phyloP scores from a whole-genome alignment of 2,113 vertebrate species.

The Siniperca chuatsi region DNA sequence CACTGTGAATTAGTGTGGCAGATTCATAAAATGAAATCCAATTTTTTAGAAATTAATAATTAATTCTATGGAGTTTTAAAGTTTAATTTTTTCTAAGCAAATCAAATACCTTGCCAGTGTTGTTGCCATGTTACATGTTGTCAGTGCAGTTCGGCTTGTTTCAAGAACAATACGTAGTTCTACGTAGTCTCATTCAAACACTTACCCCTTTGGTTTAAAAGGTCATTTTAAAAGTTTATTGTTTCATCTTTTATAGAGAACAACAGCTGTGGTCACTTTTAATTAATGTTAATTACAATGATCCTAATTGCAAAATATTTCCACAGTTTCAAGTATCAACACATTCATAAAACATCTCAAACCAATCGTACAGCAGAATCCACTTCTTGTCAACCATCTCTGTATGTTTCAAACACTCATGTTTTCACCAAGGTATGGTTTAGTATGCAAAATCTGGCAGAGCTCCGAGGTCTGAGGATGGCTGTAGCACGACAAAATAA shows the following conservation, averaged over 20 bases:
- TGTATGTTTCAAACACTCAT: background rate
- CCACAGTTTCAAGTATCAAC: background rate
- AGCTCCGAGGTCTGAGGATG: background rate
- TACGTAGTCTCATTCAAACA: background rate
- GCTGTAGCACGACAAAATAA: background rate
- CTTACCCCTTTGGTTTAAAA: background rate
- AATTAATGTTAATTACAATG: background rate
- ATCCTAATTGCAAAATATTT: background rate
- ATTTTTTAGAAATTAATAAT: background rate
- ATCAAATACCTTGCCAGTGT: background rate
- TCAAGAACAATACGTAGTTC: background rate
- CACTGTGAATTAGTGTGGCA: background rate
- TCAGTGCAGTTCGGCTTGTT: background rate
- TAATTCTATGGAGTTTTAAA: background rate
- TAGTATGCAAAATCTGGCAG: background rate
- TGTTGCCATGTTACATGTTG: background rate
- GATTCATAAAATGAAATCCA: background rate
- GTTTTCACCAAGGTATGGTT: background rate
- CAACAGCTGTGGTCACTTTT: background rate
- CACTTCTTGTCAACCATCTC: background rate
- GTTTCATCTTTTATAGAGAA: background rate
- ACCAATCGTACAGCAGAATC: background rate
- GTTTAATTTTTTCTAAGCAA: background rate
- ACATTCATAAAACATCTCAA: background rate
- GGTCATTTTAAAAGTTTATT: background rate